phyloP scores from a whole-genome alignment of 2,113 vertebrate genomes.

The Sphyrna mokarran region DNA sequence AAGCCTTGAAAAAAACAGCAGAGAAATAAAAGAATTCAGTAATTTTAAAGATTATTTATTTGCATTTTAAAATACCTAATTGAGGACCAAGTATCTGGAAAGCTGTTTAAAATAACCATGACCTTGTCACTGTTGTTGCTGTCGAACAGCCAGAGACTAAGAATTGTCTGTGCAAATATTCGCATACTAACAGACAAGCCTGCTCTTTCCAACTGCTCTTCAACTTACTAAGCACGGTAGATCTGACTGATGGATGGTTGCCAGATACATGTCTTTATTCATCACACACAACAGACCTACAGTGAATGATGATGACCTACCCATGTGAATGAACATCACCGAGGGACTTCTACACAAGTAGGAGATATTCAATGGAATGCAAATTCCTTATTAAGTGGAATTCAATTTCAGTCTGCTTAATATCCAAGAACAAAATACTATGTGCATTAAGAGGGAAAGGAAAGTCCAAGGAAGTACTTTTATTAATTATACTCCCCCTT shows the following conservation, averaged over 20 bases:
- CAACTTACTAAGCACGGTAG: conserved; percentile 40
- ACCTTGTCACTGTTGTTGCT: conserved; percentile 30
- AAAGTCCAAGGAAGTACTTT: neutral
- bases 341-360: conserved; percentile 21
- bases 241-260: conserved; percentile 41
- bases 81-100: neutral
- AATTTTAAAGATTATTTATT: conserved; percentile 20
- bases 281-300: conserved; percentile 38
- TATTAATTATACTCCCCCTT: neutral
- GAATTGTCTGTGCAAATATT: conserved; percentile 32
- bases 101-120: conserved; percentile 36
- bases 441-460: neutral
- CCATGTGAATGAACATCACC: conserved; percentile 38
- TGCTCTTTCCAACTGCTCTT: conserved; percentile 23
- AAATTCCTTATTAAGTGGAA: conserved; percentile 27
- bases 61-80: neutral
- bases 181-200: conserved; percentile 37
- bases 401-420: conserved; percentile 31
- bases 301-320: conserved; percentile 31
- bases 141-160: conserved; percentile 7
- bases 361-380: conserved; percentile 21
- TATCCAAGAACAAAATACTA: neutral
- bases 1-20: neutral
- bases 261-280: conserved; percentile 35
- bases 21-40: conserved; percentile 2